Conservation (phyloP, 2,797 vertebrate species). For the Merluccius polli region DNA sequence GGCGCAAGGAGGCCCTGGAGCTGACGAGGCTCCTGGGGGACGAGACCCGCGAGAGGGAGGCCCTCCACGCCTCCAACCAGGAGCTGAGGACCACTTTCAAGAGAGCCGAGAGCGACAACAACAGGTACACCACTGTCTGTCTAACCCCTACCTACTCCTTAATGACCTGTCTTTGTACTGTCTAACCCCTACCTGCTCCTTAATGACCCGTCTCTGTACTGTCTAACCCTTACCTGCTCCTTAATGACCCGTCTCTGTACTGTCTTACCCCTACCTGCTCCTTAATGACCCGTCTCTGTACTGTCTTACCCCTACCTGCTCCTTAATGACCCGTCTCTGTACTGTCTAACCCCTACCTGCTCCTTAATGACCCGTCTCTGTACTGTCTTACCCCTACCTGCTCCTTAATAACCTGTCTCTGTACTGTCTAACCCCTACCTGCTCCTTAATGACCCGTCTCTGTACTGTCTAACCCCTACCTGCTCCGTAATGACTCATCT, state of each 20-base stretch:
- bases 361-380: not conserved
- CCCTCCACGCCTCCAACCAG: conserved; percentile 72
- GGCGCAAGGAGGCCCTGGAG: conserved; percentile 71
- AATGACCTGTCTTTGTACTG: not conserved
- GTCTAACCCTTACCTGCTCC: not conserved
- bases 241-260: not conserved
- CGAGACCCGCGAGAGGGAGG: conserved; percentile 70
- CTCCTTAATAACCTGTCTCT: too few species aligned
- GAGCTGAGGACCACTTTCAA: conserved; percentile 71
- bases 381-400: not conserved
- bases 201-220: too few species aligned
- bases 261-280: not conserved
- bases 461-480: too few species aligned
- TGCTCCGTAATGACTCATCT: too few species aligned
- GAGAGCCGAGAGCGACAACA: conserved; percentile 75
- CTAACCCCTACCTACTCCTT: not conserved
- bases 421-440: too few species aligned
- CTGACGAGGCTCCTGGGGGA: conserved; percentile 63
- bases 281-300: not conserved
- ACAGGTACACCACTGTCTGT: conserved; percentile 64
- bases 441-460: too few species aligned
- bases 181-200: not conserved
- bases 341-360: not conserved
- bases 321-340: not conserved
- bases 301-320: conserved; percentile 1